Percentiles rank a stretch among this genome's conserved stretches.
phyloP scores from a whole-genome alignment of 1,140 invertebrate genomes.

The Mamestra configurata region DNA sequence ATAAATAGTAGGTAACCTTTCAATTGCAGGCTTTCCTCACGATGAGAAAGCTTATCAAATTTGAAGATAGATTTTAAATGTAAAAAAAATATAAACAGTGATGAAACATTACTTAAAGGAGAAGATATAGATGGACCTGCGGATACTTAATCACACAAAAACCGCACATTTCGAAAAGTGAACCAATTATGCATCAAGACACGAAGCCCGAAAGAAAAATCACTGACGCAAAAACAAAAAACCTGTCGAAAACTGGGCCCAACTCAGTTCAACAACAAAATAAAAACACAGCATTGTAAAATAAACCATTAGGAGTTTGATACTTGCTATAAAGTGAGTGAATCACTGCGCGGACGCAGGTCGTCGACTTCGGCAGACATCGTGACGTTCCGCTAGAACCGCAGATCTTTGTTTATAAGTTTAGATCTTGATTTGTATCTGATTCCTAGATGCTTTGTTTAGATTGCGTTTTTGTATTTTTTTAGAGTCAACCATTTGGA shows the following conservation, averaged over 20 bases:
- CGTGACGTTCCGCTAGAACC: conserved; percentile 42
- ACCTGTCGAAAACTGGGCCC: neutral
- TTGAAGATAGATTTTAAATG: too few species aligned
- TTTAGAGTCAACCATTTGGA: neutral
- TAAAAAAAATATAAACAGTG: too few species aligned
- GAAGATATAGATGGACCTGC: too few species aligned
- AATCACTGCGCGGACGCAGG: conserved; percentile 23
- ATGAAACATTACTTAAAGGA: too few species aligned
- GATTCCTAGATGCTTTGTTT: conserved; percentile 24
- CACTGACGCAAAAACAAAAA: neutral
- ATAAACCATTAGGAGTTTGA: conserved; percentile 36
- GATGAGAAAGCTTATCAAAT: too few species aligned
- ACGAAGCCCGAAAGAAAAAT: neutral
- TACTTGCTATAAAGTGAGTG: conserved; percentile 29
- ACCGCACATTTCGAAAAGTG: too few species aligned
- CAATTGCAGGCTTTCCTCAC: too few species aligned
- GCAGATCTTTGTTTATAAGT: conserved; percentile 29
- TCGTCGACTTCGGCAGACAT: conserved; percentile 33
- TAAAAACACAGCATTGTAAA: conserved; percentile 2
- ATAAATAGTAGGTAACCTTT: too few species aligned
- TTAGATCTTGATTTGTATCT: conserved; percentile 33
- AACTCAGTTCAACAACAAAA: conserved; percentile 23
- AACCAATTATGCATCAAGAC: neutral
- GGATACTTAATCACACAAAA: neutral
- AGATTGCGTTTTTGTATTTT: neutral